Base-by-base conservation (phyloP, 1,140 invertebrate species). In the Neodiprion fabricii region DNA sequence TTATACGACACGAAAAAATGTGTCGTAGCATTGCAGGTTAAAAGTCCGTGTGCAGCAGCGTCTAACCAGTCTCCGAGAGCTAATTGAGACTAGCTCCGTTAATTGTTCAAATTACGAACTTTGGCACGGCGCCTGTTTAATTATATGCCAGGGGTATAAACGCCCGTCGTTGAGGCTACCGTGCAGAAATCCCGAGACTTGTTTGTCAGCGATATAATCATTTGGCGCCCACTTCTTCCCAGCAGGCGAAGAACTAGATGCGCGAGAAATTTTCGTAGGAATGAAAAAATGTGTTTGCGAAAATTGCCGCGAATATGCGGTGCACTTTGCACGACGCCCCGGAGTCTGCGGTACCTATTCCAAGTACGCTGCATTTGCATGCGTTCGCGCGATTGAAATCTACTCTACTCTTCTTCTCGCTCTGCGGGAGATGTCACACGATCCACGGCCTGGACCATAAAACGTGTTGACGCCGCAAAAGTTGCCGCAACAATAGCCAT, bases 41-140 rank as follows among this genome's bases (percentile, higher is more conserved):
- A 21, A 21, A 21, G 17, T 21, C 17, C 17, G 17, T n/a, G 50
- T n/a, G n/a, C 50, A 11, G 50, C 50, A 53, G 50, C 10, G 10
- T 53, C 50, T n/a, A 10, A 53, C 10, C 10, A 14, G 50, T 53
- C 10, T 53, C 50, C 50, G n/a, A 53, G 50, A 1, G 50, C 50
- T 53, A 53, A 53, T 53, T 53, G 50, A 53, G 50, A 53, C 50
- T n/a, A 53, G 50, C n/a, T 53, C 50, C 50, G 50, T 53, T 53
- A 53, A 53, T 53, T 53, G 50, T 53, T 53, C 50, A 14, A 53
- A 53, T 53, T 53, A 53, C 50, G 50, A 53, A 53, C 50, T 53
- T 53, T 53, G 50, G 50, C 50, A 14, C n/a, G n/a, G 50, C 10
- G n/a, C 50, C 50, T 53, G 50, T 53, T 53, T 53, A 53, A 53